Evolutionary conservation across 2,888 invertebrate genomes (phyloP).

Genomic region (Troides oblongomaculatus): DNA sequence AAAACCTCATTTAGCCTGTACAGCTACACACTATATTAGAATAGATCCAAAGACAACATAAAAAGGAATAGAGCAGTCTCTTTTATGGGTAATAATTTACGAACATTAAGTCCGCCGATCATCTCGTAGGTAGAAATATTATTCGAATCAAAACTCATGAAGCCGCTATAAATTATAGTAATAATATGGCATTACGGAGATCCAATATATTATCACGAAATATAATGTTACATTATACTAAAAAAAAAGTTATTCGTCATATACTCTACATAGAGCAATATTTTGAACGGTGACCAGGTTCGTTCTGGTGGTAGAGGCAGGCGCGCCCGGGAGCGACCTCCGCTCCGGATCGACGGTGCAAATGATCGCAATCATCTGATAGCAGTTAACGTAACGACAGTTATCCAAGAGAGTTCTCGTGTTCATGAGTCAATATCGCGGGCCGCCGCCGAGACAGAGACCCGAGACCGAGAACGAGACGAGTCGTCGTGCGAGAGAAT

Average conservation of each 20-base stretch:
- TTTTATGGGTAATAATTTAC: slow-evolving; percentile 22
- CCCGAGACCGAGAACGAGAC: slow-evolving; percentile 22
- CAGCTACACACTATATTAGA: neutral
- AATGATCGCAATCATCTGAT: neutral
- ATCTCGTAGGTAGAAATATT: slow-evolving; percentile 5
- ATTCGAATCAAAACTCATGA: slow-evolving; percentile 13
- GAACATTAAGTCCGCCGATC: slow-evolving; percentile 9
- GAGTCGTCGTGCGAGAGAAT: slow-evolving; percentile 39
- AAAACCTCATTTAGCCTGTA: slow-evolving; percentile 4
- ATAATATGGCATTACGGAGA: slow-evolving; percentile 21
- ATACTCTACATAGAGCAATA: slow-evolving; percentile 9
- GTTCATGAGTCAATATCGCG: slow-evolving; percentile 7
- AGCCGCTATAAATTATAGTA: slow-evolving; percentile 16
- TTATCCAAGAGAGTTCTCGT: slow-evolving; percentile 1
- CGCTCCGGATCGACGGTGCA: slow-evolving; percentile 1
- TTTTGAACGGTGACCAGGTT: slow-evolving; percentile 21
- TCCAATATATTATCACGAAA: slow-evolving; percentile 21
- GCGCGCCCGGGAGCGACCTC: neutral
- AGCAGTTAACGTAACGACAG: slow-evolving; percentile 4
- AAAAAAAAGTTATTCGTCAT: slow-evolving; percentile 13
- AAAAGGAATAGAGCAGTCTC: slow-evolving; percentile 5
- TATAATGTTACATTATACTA: neutral
- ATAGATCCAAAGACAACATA: neutral
- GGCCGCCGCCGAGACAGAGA: slow-evolving; percentile 8
- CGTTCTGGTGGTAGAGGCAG: slow-evolving; percentile 7